Base-by-base conservation (phyloP, 2,888 invertebrate species). In the Axea sp. region DNA sequence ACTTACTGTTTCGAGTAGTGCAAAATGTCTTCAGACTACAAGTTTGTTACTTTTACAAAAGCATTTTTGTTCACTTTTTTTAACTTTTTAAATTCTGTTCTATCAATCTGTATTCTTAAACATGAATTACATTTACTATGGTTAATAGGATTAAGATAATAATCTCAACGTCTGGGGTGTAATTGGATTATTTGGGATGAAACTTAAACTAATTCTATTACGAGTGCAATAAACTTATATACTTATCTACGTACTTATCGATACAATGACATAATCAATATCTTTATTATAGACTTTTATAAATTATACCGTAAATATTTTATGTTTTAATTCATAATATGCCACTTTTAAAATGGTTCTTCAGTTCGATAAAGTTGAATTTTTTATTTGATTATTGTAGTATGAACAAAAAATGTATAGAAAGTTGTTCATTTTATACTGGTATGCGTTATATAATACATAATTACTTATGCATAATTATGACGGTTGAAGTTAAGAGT, bases 121-220 rank as follows among this genome's bases (percentile, higher is more conserved):
- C 67, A 67, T 49, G 68, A 68, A 59, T 68, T 68, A 68, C 68
- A 59, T 59, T 68, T 59, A 59, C 68, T 59, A 35, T 28, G 59
- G 59, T 43, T 68, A 49, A 68, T 59, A 24, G 59, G 51, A 68
- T 68, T 68, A 68, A 68, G 68, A 68, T 68, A 68, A 68, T 51
- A 59, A 68, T 68, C 60, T 53, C 45, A 37, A 69, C 69, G 45
- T 69, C 69, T 53, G 53, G 22, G 31, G 17, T 14, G 41, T 55
- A 62, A 71, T 62, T 71, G 62, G 62, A 71, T 71, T 71, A 71
- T 60, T 55, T 62, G 47, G 69, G 37, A 26, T 49, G 43, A 39
- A 71, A 62, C 71, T 62, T 57, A 55, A 55, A 71, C 62, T 71
- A 71, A 71, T 71, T 71, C 62, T 57, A 71, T 71, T 71, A 64